Evolutionary conservation across 2,113 vertebrate genomes (phyloP).

Genomic region (Bucco capensis): DNA sequence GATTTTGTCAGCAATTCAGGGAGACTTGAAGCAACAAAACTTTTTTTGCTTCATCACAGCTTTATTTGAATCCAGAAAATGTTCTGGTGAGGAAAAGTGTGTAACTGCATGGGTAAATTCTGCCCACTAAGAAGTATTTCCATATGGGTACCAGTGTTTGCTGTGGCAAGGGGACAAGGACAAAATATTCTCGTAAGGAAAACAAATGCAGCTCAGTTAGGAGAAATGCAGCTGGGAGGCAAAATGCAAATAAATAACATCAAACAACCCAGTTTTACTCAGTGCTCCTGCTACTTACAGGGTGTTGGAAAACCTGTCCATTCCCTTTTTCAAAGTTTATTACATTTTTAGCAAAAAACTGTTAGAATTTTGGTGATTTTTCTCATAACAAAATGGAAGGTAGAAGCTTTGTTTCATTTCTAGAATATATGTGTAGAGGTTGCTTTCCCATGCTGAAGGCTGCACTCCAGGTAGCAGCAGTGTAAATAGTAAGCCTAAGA

Average conservation of each 20-base stretch:
- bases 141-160: not conserved
- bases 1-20: not conserved
- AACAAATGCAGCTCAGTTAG: not conserved
- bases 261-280: not conserved
- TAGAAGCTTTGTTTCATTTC: not conserved
- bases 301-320: not conserved
- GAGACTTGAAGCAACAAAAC: not conserved
- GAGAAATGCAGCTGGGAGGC: not conserved
- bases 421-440: not conserved
- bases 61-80: not conserved
- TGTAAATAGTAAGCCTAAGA: not conserved
- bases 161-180: not conserved
- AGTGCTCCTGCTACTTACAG: not conserved
- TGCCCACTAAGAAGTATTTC: not conserved
- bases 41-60: not conserved
- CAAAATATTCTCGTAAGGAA: not conserved
- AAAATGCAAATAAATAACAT: not conserved
- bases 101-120: not conserved
- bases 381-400: not conserved
- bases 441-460: not conserved
- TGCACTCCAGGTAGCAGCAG: not conserved
- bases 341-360: not conserved
- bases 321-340: not conserved
- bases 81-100: not conserved
- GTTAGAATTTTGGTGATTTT: not conserved